phyloP scores from a whole-genome alignment of 2,797 vertebrate species.

The Pseudotriccus pelzelni region DNA sequence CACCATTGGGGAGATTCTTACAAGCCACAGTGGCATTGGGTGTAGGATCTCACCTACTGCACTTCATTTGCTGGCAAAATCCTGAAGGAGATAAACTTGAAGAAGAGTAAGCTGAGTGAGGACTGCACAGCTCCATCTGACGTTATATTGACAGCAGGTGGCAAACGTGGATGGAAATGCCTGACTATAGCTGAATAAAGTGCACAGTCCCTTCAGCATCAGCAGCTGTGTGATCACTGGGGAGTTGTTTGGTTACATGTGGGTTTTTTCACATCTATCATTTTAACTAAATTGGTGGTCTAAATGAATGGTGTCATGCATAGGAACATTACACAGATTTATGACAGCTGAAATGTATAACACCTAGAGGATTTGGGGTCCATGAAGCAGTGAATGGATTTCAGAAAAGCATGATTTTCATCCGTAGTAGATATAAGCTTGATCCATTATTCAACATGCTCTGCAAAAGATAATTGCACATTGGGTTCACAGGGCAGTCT shows the following conservation, averaged over 20 bases:
- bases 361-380: slow-evolving; percentile 61
- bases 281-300: slow-evolving; percentile 75
- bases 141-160: slow-evolving; percentile 49
- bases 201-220: slow-evolving; percentile 51
- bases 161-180: slow-evolving; percentile 52
- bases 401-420: slow-evolving; percentile 67
- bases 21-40: not conserved
- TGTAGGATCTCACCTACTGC: not conserved
- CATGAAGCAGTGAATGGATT: slow-evolving; percentile 60
- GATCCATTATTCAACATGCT: slow-evolving; percentile 55
- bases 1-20: not conserved
- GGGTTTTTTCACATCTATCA: slow-evolving; percentile 68
- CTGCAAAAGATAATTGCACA: slow-evolving; percentile 29
- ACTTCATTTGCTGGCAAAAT: not conserved
- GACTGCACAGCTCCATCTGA: not conserved
- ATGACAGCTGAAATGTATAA: slow-evolving; percentile 66
- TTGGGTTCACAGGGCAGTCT: slow-evolving; percentile 25
- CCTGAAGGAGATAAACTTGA: not conserved
- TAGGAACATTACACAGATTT: slow-evolving; percentile 71
- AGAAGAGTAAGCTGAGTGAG: not conserved
- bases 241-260: slow-evolving; percentile 72
- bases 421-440: slow-evolving; percentile 50
- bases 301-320: slow-evolving; percentile 73
- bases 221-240: slow-evolving; percentile 70
- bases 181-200: slow-evolving; percentile 17